phyloP scores from a whole-genome alignment of 2,113 vertebrate species.

The Monopterus albus region DNA sequence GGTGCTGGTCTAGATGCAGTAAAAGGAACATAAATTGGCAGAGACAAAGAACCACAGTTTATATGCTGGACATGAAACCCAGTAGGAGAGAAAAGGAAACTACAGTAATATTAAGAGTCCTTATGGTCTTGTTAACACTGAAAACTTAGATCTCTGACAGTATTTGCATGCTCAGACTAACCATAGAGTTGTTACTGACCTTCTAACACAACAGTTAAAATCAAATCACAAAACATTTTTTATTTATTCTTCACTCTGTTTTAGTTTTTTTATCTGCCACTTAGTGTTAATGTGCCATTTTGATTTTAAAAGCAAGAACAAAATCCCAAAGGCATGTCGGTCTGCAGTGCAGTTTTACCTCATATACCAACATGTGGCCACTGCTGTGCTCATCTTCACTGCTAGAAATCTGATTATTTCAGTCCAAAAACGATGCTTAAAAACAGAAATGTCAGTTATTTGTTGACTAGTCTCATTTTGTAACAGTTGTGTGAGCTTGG shows the following conservation, averaged over 20 bases:
- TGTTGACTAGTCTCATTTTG: too few species aligned
- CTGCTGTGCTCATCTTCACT: neutral
- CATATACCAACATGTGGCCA: too few species aligned
- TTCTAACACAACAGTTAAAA: neutral
- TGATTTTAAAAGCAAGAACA: neutral
- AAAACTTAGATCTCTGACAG: neutral
- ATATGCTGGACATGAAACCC: neutral
- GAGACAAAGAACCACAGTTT: neutral
- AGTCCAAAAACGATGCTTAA: too few species aligned
- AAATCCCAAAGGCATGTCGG: neutral
- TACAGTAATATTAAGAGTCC: neutral
- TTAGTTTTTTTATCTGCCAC: neutral
- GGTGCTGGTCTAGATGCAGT: neutral
- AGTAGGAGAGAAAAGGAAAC: conserved; percentile 5
- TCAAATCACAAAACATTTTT: neutral
- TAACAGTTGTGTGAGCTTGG: too few species aligned
- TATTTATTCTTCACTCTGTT: neutral
- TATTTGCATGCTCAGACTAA: neutral
- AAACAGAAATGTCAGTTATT: too few species aligned
- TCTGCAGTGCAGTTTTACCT: too few species aligned
- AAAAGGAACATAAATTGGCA: neutral
- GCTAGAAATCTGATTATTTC: neutral
- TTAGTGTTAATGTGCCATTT: neutral
- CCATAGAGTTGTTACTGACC: neutral
- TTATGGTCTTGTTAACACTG: conserved; percentile 17